Evolutionary conservation across 2,113 vertebrate genomes (phyloP).

Genomic region (Crotalus tigris): DNA sequence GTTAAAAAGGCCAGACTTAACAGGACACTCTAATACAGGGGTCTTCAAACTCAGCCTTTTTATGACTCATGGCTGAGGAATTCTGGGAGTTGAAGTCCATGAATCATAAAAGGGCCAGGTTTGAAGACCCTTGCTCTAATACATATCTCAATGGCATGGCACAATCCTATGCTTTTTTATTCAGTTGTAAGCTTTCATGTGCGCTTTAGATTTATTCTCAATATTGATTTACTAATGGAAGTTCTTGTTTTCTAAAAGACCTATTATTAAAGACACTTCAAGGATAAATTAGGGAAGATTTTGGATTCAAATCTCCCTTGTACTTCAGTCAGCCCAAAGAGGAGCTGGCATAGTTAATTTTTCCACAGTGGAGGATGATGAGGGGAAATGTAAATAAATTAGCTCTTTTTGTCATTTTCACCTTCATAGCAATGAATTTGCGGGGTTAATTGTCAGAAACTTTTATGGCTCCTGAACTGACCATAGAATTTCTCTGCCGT

Average conservation of each 20-base stretch:
- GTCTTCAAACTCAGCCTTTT: too few relatives aligned
- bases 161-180: background rate
- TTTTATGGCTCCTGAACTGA: background rate
- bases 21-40: background rate
- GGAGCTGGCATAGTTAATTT: background rate
- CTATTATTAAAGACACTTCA: background rate
- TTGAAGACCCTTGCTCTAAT: background rate
- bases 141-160: background rate
- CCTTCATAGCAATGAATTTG: background rate
- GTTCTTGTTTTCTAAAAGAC: background rate
- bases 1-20: background rate
- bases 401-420: background rate
- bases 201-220: background rate
- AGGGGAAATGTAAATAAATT: background rate
- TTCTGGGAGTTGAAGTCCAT: too few relatives aligned
- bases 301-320: background rate
- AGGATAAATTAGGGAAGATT: background rate
- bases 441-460: background rate
- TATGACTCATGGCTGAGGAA: too few relatives aligned
- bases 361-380: background rate
- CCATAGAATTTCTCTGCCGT: background rate
- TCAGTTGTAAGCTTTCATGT: background rate
- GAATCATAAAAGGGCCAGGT: too few relatives aligned
- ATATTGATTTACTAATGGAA: background rate
- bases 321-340: background rate